Conservation (phyloP, 2,797 vertebrate genomes). For the Microhierax caerulescens region DNA sequence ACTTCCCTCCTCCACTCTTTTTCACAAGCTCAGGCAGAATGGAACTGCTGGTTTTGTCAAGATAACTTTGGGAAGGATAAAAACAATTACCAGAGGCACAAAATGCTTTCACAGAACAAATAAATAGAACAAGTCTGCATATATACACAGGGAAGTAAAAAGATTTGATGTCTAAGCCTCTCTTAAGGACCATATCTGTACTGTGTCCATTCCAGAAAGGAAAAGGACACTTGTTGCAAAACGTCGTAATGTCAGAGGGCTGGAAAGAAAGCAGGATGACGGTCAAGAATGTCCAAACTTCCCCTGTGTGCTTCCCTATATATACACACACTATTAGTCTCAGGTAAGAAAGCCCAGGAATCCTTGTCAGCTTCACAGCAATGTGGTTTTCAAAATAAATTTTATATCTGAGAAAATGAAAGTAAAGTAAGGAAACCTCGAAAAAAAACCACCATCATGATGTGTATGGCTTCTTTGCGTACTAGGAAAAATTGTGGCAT, state of each 20-base stretch:
- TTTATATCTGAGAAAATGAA: background rate
- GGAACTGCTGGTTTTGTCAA: background rate
- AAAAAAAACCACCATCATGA: fast-evolving
- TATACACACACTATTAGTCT: background rate
- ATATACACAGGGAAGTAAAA: background rate
- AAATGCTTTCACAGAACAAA: background rate
- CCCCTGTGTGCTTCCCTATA: background rate
- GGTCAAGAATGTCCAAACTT: background rate
- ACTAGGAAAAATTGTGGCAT: background rate
- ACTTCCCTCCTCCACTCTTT: background rate
- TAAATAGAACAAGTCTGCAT: background rate
- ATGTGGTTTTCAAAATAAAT: background rate
- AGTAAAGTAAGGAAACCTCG: background rate
- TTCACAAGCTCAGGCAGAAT: background rate
- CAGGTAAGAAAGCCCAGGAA: background rate
- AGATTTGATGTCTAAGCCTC: background rate
- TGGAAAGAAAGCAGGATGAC: background rate
- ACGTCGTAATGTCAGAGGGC: background rate
- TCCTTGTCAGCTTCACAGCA: background rate
- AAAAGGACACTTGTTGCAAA: background rate
- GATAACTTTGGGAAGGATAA: background rate
- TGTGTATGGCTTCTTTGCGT: background rate
- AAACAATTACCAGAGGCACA: background rate
- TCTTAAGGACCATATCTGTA: background rate
- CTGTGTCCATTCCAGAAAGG: background rate